Evolutionary conservation across 2,888 invertebrate species (phyloP), one percentile per base, ranked within the genome.

Genomic region (Heteromyza rotundicornis): DNA sequence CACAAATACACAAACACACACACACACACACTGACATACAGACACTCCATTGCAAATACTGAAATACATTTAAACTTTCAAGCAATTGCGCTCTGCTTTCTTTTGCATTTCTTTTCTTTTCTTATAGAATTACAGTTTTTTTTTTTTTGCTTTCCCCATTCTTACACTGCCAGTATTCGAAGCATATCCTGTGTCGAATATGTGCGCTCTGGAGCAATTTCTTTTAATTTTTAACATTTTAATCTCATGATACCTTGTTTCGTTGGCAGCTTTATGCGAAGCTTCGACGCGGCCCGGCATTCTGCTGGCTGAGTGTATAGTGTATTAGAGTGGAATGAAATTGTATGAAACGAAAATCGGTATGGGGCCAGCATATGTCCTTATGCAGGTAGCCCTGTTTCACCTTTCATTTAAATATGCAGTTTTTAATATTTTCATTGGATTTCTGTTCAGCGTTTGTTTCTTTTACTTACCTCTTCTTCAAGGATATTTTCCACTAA

Each of bases 221-320:
- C 59, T 64, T 67, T 70, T 60, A 66, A 68, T 67, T 69, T 68
- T 66, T 67, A 68, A 69, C 64, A 68, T 67, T 70, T 70, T 70
- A 70, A 70, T 70, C 67, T 66, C 59, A 61, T 58, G 57, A 64
- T 67, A 61, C 61, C 57, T 20, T 47, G 22, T 56, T 47, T 47
- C 47, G 47, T 47, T 47, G 47, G 47, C 47, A 47, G 47, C 47
- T 47, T 47, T 47, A 47, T 47, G 27, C 27, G 27, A 10, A 27
- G n/a, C n/a, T 10, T 27, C 27, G 10, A 27, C 10, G 27, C 27
- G 27, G 27, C 27, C 5, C 27, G 10, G 27, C 27, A 27, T 10
- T 27, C 7, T 7, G 27, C 27, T 5, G 27, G 27, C 27, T 5
- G 5, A 10, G 5, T 27, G 27, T 10, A 27, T 7, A 27, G 27